A percentile compares a stretch with the other conserved stretches of the same genome.
phyloP scores from a whole-genome alignment of 2,113 vertebrate species.

The Microcebus jonahi region DNA sequence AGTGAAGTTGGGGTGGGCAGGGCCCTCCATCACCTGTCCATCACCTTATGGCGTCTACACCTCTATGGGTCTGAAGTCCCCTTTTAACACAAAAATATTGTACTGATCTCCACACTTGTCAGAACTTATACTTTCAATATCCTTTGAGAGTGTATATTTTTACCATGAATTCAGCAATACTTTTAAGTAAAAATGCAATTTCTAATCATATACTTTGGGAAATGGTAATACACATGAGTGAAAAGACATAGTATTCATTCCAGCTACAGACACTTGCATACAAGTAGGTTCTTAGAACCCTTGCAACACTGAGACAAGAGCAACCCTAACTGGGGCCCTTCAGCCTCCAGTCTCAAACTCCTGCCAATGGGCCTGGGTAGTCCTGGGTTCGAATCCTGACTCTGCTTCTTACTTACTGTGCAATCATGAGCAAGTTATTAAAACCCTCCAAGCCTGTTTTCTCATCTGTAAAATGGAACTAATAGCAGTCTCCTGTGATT shows the following conservation, averaged over 20 bases:
- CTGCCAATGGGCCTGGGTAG: background rate
- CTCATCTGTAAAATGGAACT: background rate
- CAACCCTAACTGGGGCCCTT: background rate
- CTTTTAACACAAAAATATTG: background rate
- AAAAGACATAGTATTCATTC: background rate
- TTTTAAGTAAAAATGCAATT: slow-evolving; percentile 15
- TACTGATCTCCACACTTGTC: background rate
- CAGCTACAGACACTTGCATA: background rate
- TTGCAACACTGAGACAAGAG: background rate
- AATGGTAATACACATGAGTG: background rate
- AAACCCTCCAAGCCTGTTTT: background rate
- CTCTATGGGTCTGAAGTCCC: background rate
- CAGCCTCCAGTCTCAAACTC: background rate
- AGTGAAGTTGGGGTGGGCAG: background rate
- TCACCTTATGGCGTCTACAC: background rate
- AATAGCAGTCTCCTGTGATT: background rate
- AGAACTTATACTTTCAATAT: background rate
- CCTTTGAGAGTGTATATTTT: background rate
- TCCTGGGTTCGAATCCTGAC: background rate
- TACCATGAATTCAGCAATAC: background rate
- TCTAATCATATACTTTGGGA: background rate
- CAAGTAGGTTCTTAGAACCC: background rate
- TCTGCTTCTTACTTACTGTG: background rate
- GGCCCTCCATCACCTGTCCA: background rate
- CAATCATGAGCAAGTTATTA: background rate